Evolutionary conservation across 2,888 invertebrate species (phyloP), one percentile per base, ranked within the genome.

Genomic region (Operophtera brumata): DNA sequence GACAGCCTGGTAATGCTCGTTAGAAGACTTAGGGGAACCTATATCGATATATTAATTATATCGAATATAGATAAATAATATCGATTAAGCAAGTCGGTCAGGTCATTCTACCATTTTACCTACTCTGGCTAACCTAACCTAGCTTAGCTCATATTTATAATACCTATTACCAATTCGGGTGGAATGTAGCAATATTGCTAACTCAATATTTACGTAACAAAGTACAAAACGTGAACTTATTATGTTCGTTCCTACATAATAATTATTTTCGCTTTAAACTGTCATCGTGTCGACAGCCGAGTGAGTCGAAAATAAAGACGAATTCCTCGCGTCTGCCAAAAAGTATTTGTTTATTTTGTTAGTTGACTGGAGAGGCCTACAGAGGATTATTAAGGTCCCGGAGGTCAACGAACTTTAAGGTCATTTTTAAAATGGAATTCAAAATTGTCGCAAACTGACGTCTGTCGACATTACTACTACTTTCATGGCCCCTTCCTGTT

Each of bases 231-330:
- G 37, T 12, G 9, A 30, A 30, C 30, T 7, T 30, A 30, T 7
- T 20, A 20, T 20, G 4, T n/a, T n/a, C n/a, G n/a, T n/a, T n/a
- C n/a, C n/a, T n/a, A n/a, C n/a, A 54, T 46, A 54, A 55, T 61
- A 11, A 60, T 59, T 59, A 52, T 59, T 51, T 44, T 60, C 57
- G 40, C 54, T 66, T 65, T 47, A 26, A 48, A 64, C 60, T 67
- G 66, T 65, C 70, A 68, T 59, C 67, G 61, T 57, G 55, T 66
- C 68, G 65, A 70, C 63, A 67, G 67, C 68, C 67, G 64, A 63
- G 46, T 61, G 66, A 61, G 66, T 70, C 66, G 54, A 71, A 75
- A 76, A 80, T 80, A 78, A 80, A 82, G 65, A 59, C 63, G 57
- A 67, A 78, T 77, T 71, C 75, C 74, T 48, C 36, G 52, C 55